Base-by-base conservation (phyloP, 2,888 invertebrate species). In the Cosmorhoe ocellata region DNA sequence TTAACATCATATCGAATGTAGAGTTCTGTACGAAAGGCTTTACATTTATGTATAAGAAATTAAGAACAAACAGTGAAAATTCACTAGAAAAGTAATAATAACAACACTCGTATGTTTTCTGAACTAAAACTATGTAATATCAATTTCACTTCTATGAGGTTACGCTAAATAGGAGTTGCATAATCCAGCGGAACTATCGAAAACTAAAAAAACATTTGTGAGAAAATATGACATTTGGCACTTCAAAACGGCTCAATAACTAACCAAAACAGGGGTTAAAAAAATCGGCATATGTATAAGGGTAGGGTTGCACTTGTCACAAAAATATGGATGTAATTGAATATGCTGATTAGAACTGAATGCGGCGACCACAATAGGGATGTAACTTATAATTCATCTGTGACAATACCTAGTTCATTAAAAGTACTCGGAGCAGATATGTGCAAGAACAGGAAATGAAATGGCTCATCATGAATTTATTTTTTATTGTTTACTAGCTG, bases 341-440 rank as follows among this genome's bases (percentile, higher is more conserved):
- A 86, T 87, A 84, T 79, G 79, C 73, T 86, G 82, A 87, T 88
- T 80, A 81, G 72, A 63, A 68, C 63, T 64, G 63, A 71, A 66
- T 67, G 69, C 58, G 61, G 61, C 61, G 5, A 40, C 56, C 50
- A 37, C 55, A 55, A 46, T 44, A 48, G 44, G 49, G 55, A 56
- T 41, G 47, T 43, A 32, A 38, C 56, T 48, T 44, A 48, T 56
- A 51, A 66, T 64, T 61, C 61, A 63, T 56, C 55, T 57, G 59
- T 58, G 67, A 81, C 81, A 79, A 83, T 82, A 75, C 69, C 65
- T 79, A 76, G 79, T 84, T 86, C 79, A 74, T 84, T 84, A 85
- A 81, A 82, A 74, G 69, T 72, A 66, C 74, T 71, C 75, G 69
- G 61, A 54, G 45, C 34, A 38, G 51, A 45, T 57, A 58, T 47